These are phyloP conservation scores for Tenebrosternarchus preto DNA, from an alignment of 2,113 vertebrate genomes.

Conservation along the genomic window DNA sequence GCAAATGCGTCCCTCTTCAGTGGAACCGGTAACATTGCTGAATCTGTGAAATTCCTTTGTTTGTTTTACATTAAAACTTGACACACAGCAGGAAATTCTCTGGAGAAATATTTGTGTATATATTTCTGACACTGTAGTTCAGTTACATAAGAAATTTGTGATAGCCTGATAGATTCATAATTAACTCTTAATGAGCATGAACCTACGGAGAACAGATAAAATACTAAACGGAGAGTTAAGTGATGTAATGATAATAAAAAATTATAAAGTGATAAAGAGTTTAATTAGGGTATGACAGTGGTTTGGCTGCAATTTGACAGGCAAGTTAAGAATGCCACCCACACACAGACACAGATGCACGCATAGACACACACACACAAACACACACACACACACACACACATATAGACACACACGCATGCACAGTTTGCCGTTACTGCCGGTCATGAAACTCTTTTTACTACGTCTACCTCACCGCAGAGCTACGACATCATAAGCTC, in stretches of 20 bases:
- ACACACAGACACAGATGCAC: constrained; percentile 35
- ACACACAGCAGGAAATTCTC: background rate
- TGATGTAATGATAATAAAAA: background rate
- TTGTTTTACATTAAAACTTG: background rate
- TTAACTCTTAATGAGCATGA: background rate
- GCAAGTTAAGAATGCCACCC: constrained; percentile 45
- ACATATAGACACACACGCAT: background rate
- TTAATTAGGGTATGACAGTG: constrained; percentile 65
- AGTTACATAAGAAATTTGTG: background rate
- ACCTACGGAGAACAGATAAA: background rate
- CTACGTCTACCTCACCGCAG: constrained; percentile 48
- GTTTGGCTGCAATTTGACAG: constrained; percentile 51
- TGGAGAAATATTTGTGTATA: background rate
- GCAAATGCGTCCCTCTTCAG: constrained; percentile 53
- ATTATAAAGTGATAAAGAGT: constrained; percentile 23
- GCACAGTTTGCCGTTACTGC: constrained; percentile 10
- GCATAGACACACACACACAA: constrained; percentile 39
- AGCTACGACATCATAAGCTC: constrained; percentile 46
- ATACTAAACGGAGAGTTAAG: constrained; percentile 17
- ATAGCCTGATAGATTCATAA: background rate
- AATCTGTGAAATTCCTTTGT: background rate
- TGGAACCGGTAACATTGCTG: constrained; percentile 5
- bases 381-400: constrained; percentile 5
- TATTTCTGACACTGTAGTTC: background rate
- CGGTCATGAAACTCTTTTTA: constrained; percentile 47